A percentile compares a stretch with the other conserved stretches of the same genome.
phyloP scores from a whole-genome alignment of 1,140 invertebrate genomes.

The Macrosteles quadrilineatus region DNA sequence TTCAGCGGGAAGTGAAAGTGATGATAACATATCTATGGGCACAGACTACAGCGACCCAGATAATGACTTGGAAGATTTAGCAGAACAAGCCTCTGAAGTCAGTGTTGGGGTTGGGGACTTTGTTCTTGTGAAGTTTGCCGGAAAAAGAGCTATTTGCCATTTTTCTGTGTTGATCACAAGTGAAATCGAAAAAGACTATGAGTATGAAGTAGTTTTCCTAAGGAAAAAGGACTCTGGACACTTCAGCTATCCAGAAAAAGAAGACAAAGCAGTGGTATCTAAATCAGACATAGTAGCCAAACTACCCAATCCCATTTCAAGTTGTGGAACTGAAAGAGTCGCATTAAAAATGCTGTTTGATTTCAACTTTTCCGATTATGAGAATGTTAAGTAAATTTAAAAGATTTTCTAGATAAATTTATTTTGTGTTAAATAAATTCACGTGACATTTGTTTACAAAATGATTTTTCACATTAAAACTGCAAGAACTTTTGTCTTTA shows the following conservation, averaged over 20 bases:
- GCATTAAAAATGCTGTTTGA: constrained; percentile 10
- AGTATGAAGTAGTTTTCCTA: constrained; percentile 3
- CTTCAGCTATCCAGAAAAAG: neutral
- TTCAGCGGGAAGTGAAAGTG: no score
- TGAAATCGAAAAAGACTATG: neutral
- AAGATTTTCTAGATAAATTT: neutral
- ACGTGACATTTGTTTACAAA: no score
- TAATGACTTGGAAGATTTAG: no score
- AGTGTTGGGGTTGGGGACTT: no score
- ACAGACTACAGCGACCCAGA: no score
- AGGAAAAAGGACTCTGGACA: neutral
- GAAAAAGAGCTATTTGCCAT: constrained; percentile 1
- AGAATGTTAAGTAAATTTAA: neutral
- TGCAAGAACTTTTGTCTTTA: no score
- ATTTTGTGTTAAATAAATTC: no score
- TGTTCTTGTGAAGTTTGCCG: neutral
- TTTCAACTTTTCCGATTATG: neutral
- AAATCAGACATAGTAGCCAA: constrained; percentile 6
- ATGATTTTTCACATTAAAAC: no score
- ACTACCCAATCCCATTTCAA: neutral
- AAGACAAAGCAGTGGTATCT: neutral
- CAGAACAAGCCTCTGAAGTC: no score
- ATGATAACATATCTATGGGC: no score
- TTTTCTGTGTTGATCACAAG: neutral
- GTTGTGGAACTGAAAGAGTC: constrained; percentile 1